Evolutionary conservation across 92 coral and sea anemone species (phyloP), one percentile per base, ranked within the genome.

Genomic region (Zoanthus solanderi): DNA sequence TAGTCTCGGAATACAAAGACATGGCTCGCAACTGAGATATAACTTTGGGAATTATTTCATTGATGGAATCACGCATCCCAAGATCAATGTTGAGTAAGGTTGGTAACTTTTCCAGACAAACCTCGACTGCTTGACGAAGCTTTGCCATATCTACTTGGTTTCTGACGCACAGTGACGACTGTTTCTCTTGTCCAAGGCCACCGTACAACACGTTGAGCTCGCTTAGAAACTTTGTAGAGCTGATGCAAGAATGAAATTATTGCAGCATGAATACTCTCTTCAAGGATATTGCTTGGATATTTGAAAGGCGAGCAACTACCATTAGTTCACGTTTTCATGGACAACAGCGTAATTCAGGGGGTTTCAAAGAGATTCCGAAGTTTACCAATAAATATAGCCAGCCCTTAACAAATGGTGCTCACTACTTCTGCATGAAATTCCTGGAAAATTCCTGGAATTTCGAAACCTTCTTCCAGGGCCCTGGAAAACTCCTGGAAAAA

Each of bases 21-120:
- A 96, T 65, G 2, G 98, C 98, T 1, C 98, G 98, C 78, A 96
- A 88, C 89, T 96, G 98, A 17, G 98, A 96, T 72, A 96, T 86
- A 53, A 96, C 98, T 53, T 95, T 91, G n/a, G 98, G 98, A 23
- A 93, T 81, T 18, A 95, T 92, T 44, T 84, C 88, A 37, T 86
- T 86, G 76, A 90, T 90, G 46, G 96, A 87, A 53, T 75, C 78
- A 6, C 90, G 78, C 75, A 88, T 90, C 31, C 83, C 90, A 32
- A 87, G 79, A 56, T 93, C 96, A 31, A 95, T 82, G 72, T 94
- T 93, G 9, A 96, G 94, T 42, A 96, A 95, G 60, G 96, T 94
- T 9, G 98, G 98, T 28, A 96, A 94, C 71, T 92, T 94, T 67
- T 96, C 98, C 46, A 96, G 92, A 85, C 98, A 93, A 63, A 89